Conservation (phyloP, 2,888 invertebrate species). For the Petrolisthes cinctipes region DNA sequence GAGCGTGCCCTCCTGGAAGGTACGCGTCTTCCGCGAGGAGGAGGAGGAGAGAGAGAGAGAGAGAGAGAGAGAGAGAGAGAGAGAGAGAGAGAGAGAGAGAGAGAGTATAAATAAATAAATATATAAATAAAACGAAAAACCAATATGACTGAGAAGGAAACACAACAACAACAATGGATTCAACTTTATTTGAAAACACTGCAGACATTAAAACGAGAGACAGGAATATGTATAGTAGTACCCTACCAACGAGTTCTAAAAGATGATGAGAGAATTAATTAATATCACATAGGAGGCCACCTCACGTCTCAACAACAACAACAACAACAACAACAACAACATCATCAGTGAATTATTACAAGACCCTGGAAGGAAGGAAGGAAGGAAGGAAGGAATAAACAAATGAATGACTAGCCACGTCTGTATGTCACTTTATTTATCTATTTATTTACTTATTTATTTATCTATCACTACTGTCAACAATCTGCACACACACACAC, state of each 20-base stretch:
- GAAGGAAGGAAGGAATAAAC: too few relatives aligned
- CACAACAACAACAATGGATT: slow-evolving; percentile 48
- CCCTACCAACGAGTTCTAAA: slow-evolving; percentile 10
- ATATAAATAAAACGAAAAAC: too few relatives aligned
- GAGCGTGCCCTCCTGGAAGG: neutral
- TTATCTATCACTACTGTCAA: neutral
- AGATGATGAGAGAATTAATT: neutral
- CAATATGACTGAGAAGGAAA: neutral
- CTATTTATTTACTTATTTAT: too few relatives aligned
- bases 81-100: slow-evolving; percentile 19
- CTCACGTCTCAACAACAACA: neutral
- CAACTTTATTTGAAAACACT: slow-evolving; percentile 58
- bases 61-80: slow-evolving; percentile 20
- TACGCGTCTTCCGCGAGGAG: neutral
- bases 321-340: neutral
- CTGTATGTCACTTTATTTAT: too few relatives aligned
- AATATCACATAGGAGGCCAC: slow-evolving; percentile 10
- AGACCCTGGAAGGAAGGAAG: too few relatives aligned
- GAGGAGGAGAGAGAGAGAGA: slow-evolving; percentile 10
- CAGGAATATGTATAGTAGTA: neutral
- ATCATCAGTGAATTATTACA: too few relatives aligned
- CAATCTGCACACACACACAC: neutral
- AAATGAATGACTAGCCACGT: too few relatives aligned
- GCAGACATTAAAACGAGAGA: neutral
- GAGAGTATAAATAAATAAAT: neutral